phyloP scores from a whole-genome alignment of 1,140 invertebrate species.

The Neodiprion fabricii region DNA sequence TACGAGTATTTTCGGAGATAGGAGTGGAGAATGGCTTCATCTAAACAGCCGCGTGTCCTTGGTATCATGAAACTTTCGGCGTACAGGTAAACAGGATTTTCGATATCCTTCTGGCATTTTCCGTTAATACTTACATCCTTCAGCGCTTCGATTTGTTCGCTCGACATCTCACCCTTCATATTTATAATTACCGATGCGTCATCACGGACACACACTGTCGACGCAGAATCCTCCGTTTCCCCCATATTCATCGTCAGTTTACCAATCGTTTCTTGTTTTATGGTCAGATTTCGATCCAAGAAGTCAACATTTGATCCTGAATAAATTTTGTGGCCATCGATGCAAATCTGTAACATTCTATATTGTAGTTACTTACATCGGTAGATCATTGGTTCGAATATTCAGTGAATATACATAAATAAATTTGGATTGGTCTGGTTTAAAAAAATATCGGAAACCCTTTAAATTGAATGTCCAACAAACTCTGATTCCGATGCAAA shows the following conservation, averaged over 20 bases:
- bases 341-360: slow-evolving; percentile 42
- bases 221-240: slow-evolving; percentile 39
- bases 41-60: slow-evolving; percentile 39
- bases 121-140: slow-evolving; percentile 21
- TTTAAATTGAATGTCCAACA: too few species aligned
- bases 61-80: slow-evolving; percentile 27
- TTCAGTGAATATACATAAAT: not conserved
- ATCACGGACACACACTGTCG: slow-evolving; percentile 30
- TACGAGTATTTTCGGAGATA: slow-evolving; percentile 41
- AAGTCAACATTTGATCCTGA: slow-evolving; percentile 26
- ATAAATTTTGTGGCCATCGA: slow-evolving; percentile 47
- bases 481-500: too few species aligned
- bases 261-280: slow-evolving; percentile 39
- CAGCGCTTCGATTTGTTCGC: slow-evolving; percentile 41
- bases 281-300: slow-evolving; percentile 22
- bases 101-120: slow-evolving; percentile 33
- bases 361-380: not conserved
- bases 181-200: slow-evolving; percentile 33
- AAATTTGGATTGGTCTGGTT: not conserved
- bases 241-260: slow-evolving; percentile 44
- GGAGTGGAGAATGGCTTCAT: slow-evolving; percentile 33
- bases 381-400: not conserved
- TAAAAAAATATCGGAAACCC: slow-evolving; percentile 10
- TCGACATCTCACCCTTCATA: slow-evolving; percentile 35
- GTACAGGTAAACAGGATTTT: slow-evolving; percentile 32